Conservation (phyloP, 2,113 vertebrate genomes). For the Callithrix jacchus region DNA sequence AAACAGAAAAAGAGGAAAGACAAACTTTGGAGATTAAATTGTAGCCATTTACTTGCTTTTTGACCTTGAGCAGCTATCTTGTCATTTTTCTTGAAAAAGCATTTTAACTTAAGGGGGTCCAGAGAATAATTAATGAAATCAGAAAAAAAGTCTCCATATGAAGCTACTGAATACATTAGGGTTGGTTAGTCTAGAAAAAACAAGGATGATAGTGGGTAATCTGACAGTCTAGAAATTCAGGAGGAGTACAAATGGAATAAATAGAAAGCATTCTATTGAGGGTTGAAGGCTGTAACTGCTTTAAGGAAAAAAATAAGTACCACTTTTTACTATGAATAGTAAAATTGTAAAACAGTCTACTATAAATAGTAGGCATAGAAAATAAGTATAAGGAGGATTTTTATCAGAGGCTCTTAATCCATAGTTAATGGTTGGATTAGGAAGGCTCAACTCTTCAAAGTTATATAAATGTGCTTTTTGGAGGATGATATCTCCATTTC, state of each 20-base stretch:
- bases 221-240: not conserved
- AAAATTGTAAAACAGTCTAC: not conserved
- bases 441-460: not conserved
- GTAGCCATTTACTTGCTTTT: not conserved
- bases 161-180: not conserved
- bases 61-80: not conserved
- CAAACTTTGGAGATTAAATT: not conserved
- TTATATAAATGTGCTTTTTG: not conserved
- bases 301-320: not conserved
- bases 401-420: not conserved
- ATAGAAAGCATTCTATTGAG: not conserved
- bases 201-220: not conserved
- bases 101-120: not conserved
- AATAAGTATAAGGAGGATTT: not conserved
- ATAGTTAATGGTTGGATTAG: not conserved
- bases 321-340: not conserved
- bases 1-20: not conserved
- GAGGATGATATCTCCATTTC: not conserved
- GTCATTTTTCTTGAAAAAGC: not conserved
- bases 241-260: not conserved
- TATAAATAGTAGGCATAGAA: not conserved
- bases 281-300: not conserved
- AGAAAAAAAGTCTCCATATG: not conserved
- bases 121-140: slow-evolving; percentile 6
- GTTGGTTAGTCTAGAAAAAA: not conserved